Evolutionary conservation across 2,888 invertebrate genomes (phyloP).

Genomic region (Psylliodes chrysocephalus): DNA sequence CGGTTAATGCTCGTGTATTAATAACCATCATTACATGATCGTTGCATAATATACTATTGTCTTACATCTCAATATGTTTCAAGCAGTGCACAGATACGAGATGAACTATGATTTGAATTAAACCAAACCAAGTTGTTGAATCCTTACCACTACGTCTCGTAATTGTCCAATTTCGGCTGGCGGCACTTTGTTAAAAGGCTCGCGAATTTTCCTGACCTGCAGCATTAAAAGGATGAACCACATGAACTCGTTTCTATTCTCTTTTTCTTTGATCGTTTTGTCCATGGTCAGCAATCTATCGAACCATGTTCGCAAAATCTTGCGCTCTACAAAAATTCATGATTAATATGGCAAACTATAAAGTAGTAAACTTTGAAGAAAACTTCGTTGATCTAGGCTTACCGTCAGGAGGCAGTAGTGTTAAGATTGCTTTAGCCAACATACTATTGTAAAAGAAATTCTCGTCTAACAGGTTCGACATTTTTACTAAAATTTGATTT

Average conservation of each 20-base stretch:
- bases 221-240: slow-evolving; percentile 64
- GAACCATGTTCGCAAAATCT: slow-evolving; percentile 60
- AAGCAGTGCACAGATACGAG: no score
- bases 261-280: slow-evolving; percentile 52
- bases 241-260: slow-evolving; percentile 63
- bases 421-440: slow-evolving; percentile 63
- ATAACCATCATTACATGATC: no score
- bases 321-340: slow-evolving; percentile 45
- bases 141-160: slow-evolving; percentile 51
- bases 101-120: no score
- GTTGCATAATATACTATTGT: no score
- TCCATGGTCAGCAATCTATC: slow-evolving; percentile 58
- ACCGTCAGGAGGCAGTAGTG: slow-evolving; percentile 61
- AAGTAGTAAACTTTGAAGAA: neutral
- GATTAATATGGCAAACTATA: slow-evolving; percentile 38
- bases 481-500: slow-evolving; percentile 13
- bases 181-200: slow-evolving; percentile 61
- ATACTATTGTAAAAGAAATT: slow-evolving; percentile 64
- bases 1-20: no score
- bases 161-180: slow-evolving; percentile 57
- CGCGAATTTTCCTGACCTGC: slow-evolving; percentile 61
- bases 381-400: slow-evolving; percentile 27
- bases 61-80: no score
- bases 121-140: no score
- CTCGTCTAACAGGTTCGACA: slow-evolving; percentile 49